Percentiles rank a stretch among this genome's conserved stretches.
Evolutionary conservation across 2,797 vertebrate species (phyloP).

Genomic region (Myotis vivesi): DNA sequence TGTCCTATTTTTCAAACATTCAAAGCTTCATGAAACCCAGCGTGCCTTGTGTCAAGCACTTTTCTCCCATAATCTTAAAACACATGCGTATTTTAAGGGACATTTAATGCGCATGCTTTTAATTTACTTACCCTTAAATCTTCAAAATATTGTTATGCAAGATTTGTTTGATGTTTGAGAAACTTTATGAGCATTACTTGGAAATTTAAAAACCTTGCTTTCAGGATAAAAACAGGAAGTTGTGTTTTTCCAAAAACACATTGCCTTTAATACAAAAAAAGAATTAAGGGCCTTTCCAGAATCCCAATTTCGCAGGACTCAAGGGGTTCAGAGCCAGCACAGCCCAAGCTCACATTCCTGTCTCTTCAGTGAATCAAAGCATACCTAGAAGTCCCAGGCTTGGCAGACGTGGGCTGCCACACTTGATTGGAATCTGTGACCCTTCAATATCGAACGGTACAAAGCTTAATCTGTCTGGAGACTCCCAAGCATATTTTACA

Average conservation of each 20-base stretch:
- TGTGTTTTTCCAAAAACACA: conserved; percentile 57
- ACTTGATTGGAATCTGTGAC: conserved; percentile 1
- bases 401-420: neutral
- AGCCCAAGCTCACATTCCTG: neutral
- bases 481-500: conserved; percentile 17
- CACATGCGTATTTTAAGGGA: conserved; percentile 52
- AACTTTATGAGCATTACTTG: conserved; percentile 66
- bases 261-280: conserved; percentile 44
- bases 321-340: neutral
- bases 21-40: neutral
- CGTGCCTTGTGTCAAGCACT: neutral
- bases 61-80: conserved; percentile 47
- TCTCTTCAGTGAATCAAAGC: conserved; percentile 12
- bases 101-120: conserved; percentile 64
- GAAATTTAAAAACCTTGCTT: conserved; percentile 63
- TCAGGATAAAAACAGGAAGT: conserved; percentile 42
- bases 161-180: conserved; percentile 66
- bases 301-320: neutral
- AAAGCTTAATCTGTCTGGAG: conserved; percentile 26
- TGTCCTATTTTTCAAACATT: conserved; percentile 40
- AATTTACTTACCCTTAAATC: conserved; percentile 69
- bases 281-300: conserved; percentile 1
- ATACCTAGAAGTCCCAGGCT: neutral
- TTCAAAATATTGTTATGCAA: conserved; percentile 71
- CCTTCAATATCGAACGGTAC: neutral